Conservation (phyloP, 2,113 vertebrate species). For the Aegithalos caudatus region DNA sequence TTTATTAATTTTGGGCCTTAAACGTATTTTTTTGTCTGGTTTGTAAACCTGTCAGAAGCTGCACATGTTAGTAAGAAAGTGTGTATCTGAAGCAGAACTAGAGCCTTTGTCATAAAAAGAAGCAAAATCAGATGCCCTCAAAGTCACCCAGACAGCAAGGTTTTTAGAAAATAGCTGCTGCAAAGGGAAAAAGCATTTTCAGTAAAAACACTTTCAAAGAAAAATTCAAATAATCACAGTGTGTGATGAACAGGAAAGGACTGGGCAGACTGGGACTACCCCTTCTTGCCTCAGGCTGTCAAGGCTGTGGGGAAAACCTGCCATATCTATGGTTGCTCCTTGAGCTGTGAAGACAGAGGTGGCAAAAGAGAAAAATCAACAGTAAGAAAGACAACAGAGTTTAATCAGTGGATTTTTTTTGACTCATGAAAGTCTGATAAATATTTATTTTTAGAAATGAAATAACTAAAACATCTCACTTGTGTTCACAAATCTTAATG, state of each 20-base stretch:
- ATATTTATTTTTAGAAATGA: not conserved
- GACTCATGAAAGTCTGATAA: not conserved
- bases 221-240: not conserved
- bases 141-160: not conserved
- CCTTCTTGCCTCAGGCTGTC: not conserved
- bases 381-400: not conserved
- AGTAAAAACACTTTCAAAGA: not conserved
- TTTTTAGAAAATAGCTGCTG: not conserved
- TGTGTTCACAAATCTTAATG: not conserved
- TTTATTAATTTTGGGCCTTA: constrained; percentile 45
- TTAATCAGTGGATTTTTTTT: not conserved
- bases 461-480: not conserved
- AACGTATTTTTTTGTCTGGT: constrained; percentile 35
- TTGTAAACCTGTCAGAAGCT: constrained; percentile 31
- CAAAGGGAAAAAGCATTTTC: not conserved
- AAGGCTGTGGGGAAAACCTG: not conserved
- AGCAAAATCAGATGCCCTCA: not conserved
- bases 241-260: not conserved
- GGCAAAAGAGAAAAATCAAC: not conserved
- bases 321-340: not conserved
- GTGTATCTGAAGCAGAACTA: constrained; percentile 19
- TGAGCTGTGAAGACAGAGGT: not conserved
- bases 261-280: not conserved
- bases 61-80: not conserved
- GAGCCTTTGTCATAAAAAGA: constrained; percentile 18